Conservation (phyloP, 2,888 invertebrate species). For the Proisotoma minuta region DNA sequence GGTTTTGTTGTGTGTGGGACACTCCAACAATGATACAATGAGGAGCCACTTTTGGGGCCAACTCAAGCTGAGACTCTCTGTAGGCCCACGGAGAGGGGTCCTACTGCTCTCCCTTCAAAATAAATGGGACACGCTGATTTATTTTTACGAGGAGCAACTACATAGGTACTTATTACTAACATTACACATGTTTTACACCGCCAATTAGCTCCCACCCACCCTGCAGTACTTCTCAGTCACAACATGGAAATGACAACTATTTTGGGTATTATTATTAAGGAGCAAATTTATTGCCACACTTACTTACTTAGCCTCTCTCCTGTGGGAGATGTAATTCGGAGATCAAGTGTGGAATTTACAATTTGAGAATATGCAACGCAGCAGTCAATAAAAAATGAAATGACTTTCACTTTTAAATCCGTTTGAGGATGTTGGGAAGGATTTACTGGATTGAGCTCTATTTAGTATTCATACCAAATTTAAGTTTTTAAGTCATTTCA, state of each 20-base stretch:
- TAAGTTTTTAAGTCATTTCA: conserved; percentile 10
- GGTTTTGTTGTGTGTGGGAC: conserved; percentile 4
- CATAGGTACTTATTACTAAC: background rate
- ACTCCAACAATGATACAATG: conserved; percentile 1
- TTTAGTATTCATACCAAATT: conserved; percentile 11
- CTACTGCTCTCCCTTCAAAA: background rate
- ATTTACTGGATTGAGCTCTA: conserved; percentile 1
- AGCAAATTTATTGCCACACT: too few species aligned
- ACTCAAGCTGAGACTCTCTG: conserved; percentile 14
- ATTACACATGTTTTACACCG: conserved; percentile 8
- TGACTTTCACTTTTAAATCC: conserved; percentile 6
- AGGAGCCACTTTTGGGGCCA: background rate
- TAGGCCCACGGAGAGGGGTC: background rate
- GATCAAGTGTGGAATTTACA: background rate
- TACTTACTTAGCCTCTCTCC: too few species aligned
- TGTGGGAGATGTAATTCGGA: too few species aligned
- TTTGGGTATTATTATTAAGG: too few species aligned
- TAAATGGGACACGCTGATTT: conserved; percentile 1
- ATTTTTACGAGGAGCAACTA: conserved; percentile 9
- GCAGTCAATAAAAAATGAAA: conserved; percentile 5
- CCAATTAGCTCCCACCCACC: background rate
- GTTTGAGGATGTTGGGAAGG: background rate
- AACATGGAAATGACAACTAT: background rate
- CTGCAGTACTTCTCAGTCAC: background rate
- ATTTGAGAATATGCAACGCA: background rate